These are phyloP conservation scores for Felis chaus DNA, from an alignment of 2,113 vertebrate species.

Conservation along the genomic window DNA sequence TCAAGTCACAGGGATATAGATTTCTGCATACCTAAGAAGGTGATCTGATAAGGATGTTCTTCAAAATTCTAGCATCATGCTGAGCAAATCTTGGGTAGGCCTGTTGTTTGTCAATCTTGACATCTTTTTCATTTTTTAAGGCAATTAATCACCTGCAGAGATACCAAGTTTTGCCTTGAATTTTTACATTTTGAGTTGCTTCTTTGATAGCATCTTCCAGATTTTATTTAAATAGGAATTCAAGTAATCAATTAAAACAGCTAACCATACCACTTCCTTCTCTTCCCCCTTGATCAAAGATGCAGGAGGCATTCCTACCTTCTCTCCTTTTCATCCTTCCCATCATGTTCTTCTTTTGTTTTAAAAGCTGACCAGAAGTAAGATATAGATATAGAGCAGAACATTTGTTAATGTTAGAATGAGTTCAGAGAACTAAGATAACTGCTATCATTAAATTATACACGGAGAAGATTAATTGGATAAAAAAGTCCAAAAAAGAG, in stretches of 20 bases:
- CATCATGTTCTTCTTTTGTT: not conserved
- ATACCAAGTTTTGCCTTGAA: conserved; percentile 66
- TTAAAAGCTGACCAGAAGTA: not conserved
- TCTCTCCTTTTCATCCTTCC: not conserved
- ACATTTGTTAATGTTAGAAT: not conserved
- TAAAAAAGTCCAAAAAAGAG: not conserved
- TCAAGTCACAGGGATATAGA: not conserved
- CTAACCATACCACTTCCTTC: conserved; percentile 39
- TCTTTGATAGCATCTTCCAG: conserved; percentile 56
- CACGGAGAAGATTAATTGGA: not conserved
- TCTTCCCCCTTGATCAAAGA: conserved; percentile 21
- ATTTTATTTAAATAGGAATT: conserved; percentile 66
- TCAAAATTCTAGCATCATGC: conserved; percentile 70
- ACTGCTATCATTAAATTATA: not conserved
- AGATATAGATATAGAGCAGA: not conserved
- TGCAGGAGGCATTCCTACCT: not conserved
- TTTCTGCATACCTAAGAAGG: conserved; percentile 22
- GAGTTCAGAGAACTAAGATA: not conserved
- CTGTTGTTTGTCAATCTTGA: conserved; percentile 78
- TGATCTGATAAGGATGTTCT: conserved; percentile 79
- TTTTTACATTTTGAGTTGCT: conserved; percentile 76
- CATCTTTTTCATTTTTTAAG: conserved; percentile 77
- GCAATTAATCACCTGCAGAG: conserved; percentile 83
- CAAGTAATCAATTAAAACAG: conserved; percentile 68
- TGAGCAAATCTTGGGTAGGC: conserved; percentile 72